These are phyloP conservation scores for Hippopotamyrus pictus DNA, from an alignment of 2,797 vertebrate species.

Conservation along the genomic window DNA sequence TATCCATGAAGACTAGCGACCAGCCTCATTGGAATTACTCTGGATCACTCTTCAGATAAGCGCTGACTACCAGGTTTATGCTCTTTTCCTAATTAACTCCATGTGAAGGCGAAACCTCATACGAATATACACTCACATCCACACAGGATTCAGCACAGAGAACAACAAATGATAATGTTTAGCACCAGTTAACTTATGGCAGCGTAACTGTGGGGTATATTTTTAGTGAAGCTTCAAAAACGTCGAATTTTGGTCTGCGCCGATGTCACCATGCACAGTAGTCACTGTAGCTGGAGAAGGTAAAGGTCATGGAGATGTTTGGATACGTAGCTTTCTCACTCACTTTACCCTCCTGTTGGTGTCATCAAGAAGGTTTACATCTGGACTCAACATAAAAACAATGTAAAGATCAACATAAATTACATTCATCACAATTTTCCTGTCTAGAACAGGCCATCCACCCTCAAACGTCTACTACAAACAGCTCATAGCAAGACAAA, in stretches of 20 bases:
- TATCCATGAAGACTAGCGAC: background rate
- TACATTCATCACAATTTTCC: background rate
- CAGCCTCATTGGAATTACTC: background rate
- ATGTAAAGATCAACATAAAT: constrained; percentile 7
- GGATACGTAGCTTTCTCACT: constrained; percentile 7
- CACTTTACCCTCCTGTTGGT: background rate
- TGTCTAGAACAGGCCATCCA: background rate
- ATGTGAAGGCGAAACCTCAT: background rate
- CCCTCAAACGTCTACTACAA: background rate
- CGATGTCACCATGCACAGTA: background rate
- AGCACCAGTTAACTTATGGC: background rate
- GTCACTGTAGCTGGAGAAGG: background rate
- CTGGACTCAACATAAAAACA: background rate
- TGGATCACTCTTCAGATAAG: background rate
- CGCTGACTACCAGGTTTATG: background rate
- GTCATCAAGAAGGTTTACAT: background rate
- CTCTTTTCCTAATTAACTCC: background rate
- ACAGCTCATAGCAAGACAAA: background rate
- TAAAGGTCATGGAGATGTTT: background rate
- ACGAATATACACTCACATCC: background rate
- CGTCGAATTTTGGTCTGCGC: background rate
- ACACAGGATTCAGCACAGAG: background rate
- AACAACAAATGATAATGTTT: background rate
- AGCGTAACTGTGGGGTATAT: background rate
- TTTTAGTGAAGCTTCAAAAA: background rate